Percentiles rank a stretch among this genome's conserved stretches.
Evolutionary conservation across 1,140 invertebrate genomes (phyloP).

Genomic region (Hormaphis cornu): DNA sequence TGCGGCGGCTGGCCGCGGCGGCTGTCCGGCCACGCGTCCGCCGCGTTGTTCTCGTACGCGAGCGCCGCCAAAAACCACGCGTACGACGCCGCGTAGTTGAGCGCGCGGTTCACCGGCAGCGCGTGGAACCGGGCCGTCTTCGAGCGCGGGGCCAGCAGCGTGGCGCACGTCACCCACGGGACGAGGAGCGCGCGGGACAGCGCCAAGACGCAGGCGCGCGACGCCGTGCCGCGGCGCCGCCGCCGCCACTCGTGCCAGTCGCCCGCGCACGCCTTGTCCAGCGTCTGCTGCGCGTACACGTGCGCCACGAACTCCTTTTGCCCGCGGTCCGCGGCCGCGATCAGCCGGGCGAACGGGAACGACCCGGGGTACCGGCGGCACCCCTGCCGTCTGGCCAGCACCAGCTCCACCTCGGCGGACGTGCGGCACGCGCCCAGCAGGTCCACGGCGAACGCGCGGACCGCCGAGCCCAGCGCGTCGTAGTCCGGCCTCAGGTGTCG

Average conservation of each 20-base stretch:
- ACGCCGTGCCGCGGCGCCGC: slow-evolving; percentile 45
- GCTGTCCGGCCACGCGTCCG: slow-evolving; percentile 46
- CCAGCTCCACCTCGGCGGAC: slow-evolving; percentile 51
- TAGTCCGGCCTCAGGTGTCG: not conserved
- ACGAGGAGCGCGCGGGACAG: slow-evolving; percentile 43
- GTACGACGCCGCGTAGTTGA: slow-evolving; percentile 52
- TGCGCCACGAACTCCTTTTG: slow-evolving; percentile 67
- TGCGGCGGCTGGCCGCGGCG: too few relatives aligned
- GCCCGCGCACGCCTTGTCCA: slow-evolving; percentile 47
- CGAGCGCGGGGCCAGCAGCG: slow-evolving; percentile 44
- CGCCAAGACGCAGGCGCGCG: slow-evolving; percentile 41
- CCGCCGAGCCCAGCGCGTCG: not conserved
- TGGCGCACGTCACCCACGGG: slow-evolving; percentile 44
- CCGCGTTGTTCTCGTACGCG: slow-evolving; percentile 48
- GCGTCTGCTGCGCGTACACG: slow-evolving; percentile 56
- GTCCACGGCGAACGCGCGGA: not conserved
- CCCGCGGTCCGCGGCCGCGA: slow-evolving; percentile 59
- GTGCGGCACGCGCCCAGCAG: not conserved
- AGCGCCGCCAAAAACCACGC: slow-evolving; percentile 52
- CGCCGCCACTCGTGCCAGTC: slow-evolving; percentile 49
- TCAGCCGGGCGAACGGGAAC: slow-evolving; percentile 50
- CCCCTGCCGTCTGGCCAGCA: slow-evolving; percentile 49
- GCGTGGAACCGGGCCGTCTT: slow-evolving; percentile 43
- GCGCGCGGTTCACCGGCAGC: slow-evolving; percentile 49
- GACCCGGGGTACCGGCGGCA: slow-evolving; percentile 40